Conservation (phyloP, 2,113 vertebrate species). For the Noturus placidus region DNA sequence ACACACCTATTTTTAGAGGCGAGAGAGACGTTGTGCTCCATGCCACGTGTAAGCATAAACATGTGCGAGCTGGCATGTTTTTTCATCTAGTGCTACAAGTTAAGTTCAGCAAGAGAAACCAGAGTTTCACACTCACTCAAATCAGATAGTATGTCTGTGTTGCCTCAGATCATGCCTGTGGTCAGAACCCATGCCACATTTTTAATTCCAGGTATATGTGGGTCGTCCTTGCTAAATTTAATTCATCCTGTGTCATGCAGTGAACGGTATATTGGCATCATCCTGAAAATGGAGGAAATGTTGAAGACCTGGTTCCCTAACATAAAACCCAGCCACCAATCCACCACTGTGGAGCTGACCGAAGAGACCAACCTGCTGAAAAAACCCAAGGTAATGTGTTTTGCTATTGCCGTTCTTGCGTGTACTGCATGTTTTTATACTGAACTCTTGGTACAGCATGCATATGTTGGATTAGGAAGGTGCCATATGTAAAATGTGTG, state of each 20-base stretch:
- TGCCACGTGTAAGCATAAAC: slow-evolving; percentile 67
- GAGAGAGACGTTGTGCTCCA: slow-evolving; percentile 52
- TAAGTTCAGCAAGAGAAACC: slow-evolving; percentile 1
- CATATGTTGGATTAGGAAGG: background rate
- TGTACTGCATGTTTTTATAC: too few species aligned
- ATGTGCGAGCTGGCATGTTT: slow-evolving; percentile 53
- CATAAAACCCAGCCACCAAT: slow-evolving; percentile 66
- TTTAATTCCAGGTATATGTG: slow-evolving; percentile 29
- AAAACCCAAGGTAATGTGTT: slow-evolving; percentile 61
- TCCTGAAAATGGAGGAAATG: slow-evolving; percentile 81
- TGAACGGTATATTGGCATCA: slow-evolving; percentile 73
- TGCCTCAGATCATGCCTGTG: background rate
- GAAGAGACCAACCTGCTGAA: slow-evolving; percentile 63
- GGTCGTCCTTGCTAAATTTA: slow-evolving; percentile 22
- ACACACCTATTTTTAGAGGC: slow-evolving; percentile 68
- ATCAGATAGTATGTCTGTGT: background rate
- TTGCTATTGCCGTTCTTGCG: background rate
- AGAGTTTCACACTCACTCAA: background rate
- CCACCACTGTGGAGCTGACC: slow-evolving; percentile 48
- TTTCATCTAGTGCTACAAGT: slow-evolving; percentile 19
- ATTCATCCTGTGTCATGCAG: slow-evolving; percentile 56
- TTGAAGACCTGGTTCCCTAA: slow-evolving; percentile 79
- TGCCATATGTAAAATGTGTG: background rate
- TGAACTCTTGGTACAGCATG: background rate
- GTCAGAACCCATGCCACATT: background rate